Percentiles rank a stretch among this genome's conserved stretches.
Conservation (phyloP, 2,888 invertebrate species). For the Dichetophora obliterata region DNA sequence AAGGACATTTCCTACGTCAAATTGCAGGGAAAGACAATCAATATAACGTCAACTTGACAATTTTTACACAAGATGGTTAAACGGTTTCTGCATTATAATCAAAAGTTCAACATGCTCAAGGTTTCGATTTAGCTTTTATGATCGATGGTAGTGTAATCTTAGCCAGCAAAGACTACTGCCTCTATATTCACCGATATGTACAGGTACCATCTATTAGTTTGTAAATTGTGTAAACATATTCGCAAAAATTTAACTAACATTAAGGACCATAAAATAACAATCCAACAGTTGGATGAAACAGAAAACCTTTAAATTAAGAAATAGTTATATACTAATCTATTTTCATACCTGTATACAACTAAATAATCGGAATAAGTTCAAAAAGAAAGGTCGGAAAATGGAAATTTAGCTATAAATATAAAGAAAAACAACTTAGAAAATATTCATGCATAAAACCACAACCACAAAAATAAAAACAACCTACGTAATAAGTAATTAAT, state of each 20-base stretch:
- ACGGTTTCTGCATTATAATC: conserved; percentile 98
- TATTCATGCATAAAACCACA: conserved; percentile 38
- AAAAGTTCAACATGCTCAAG: conserved; percentile 99
- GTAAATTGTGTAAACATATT: conserved; percentile 54
- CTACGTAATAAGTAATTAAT: conserved; percentile 55
- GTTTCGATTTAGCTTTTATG: conserved; percentile 99
- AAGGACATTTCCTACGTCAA: conserved; percentile 94
- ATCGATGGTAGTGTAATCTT: conserved; percentile 98
- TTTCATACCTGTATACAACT: conserved; percentile 26
- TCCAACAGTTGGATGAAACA: not conserved
- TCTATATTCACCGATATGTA: conserved; percentile 99
- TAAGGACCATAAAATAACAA: too few species aligned
- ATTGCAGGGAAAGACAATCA: conserved; percentile 99
- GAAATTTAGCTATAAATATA: conserved; percentile 17
- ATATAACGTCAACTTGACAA: conserved; percentile 99
- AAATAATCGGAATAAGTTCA: conserved; percentile 55
- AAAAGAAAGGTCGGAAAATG: conserved; percentile 36
- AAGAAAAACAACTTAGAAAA: conserved; percentile 35
- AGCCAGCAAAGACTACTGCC: conserved; percentile 98
- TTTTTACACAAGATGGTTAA: conserved; percentile 98
- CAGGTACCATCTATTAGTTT: conserved; percentile 86
- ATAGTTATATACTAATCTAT: conserved; percentile 46
- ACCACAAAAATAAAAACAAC: conserved; percentile 50
- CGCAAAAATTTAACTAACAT: not conserved
- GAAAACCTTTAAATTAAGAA: not conserved